phyloP scores from a whole-genome alignment of 2,113 vertebrate genomes.

The Polypterus senegalus region DNA sequence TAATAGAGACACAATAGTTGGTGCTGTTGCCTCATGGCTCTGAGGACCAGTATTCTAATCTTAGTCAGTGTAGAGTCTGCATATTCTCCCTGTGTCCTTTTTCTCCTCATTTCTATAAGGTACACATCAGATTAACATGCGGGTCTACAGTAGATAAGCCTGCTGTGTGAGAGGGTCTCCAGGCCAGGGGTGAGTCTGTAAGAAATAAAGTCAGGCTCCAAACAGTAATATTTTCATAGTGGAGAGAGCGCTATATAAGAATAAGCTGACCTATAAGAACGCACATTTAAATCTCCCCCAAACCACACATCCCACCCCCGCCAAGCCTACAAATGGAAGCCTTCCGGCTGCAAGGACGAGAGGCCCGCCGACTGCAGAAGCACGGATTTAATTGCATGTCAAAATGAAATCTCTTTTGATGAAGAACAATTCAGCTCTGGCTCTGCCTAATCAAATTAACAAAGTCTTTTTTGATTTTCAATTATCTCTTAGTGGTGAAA shows the following conservation, averaged over 20 bases:
- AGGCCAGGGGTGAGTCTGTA: too few relatives aligned
- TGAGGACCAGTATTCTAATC: too few relatives aligned
- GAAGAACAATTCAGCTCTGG: constrained; percentile 67
- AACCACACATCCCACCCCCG: not conserved
- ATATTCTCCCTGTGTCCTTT: fast-evolving
- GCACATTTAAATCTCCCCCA: not conserved
- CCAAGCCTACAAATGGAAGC: fast-evolving
- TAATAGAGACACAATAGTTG: too few relatives aligned
- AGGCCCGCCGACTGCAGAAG: constrained; percentile 41
- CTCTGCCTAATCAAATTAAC: constrained; percentile 86
- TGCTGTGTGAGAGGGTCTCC: too few relatives aligned
- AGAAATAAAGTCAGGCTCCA: too few relatives aligned
- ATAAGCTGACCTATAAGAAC: too few relatives aligned
- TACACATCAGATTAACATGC: not conserved
- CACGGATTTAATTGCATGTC: constrained; percentile 70
- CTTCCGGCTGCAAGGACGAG: not conserved
- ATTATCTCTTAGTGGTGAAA: constrained; percentile 63
- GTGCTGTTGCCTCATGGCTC: too few relatives aligned
- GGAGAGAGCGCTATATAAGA: too few relatives aligned
- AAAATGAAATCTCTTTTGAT: constrained; percentile 84
- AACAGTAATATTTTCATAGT: too few relatives aligned
- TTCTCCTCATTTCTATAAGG: not conserved
- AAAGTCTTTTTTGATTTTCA: constrained; percentile 90
- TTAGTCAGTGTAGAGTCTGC: too few relatives aligned
- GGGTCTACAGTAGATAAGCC: not conserved